A percentile compares a stretch with the other conserved stretches of the same genome.
These are phyloP conservation scores for Diuraphis noxia DNA, from an alignment of 1,140 invertebrate species.

Conservation along the genomic window DNA sequence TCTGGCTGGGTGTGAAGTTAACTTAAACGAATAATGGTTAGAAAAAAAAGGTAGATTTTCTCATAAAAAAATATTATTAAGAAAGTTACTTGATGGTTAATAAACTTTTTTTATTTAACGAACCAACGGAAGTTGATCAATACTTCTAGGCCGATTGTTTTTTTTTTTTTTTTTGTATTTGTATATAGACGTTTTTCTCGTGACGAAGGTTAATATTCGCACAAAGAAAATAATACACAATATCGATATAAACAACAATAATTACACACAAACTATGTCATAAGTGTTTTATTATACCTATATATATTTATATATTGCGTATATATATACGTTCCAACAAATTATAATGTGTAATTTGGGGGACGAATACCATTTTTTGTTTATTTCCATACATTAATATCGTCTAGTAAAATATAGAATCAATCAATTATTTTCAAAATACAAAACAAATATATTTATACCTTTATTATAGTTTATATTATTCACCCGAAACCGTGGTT, in stretches of 20 bases:
- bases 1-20: not conserved
- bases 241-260: not conserved
- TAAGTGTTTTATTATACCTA: not conserved
- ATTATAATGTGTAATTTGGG: not conserved
- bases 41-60: not conserved
- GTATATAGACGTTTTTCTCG: not conserved
- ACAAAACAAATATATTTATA: not conserved
- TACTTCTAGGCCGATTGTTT: conserved; percentile 6
- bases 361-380: not conserved
- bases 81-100: conserved; percentile 8
- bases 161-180: not conserved
- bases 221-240: not conserved
- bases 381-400: not conserved
- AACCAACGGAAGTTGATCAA: not conserved
- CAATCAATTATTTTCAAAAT: not conserved
- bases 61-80: conserved; percentile 21
- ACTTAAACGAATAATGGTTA: conserved; percentile 8
- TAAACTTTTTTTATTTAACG: not conserved
- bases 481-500: not conserved
- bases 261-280: not conserved
- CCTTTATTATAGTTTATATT: not conserved
- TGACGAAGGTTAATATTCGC: not conserved
- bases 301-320: not conserved
- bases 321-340: not conserved
- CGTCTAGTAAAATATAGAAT: not conserved